Percentiles rank a stretch among this genome's conserved stretches.
Conservation (phyloP, 1,140 invertebrate species). For the Aplysia californica region DNA sequence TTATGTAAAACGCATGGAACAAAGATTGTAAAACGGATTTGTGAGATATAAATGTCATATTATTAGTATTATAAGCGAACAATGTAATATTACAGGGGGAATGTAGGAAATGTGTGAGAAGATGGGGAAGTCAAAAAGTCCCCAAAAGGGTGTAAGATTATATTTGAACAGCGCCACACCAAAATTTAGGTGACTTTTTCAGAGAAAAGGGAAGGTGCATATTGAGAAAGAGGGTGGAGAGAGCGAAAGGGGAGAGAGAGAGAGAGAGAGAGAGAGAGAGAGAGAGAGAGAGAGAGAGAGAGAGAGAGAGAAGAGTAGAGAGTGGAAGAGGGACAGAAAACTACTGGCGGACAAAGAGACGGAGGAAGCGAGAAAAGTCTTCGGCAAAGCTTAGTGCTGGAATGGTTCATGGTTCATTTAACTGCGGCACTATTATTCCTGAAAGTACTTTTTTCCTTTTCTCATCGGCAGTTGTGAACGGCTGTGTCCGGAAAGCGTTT, state of each 20-base stretch:
- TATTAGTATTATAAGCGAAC: no score
- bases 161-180: no score
- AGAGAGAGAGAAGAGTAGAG: not conserved
- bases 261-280: slow-evolving; percentile 3
- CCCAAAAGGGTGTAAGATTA: not conserved
- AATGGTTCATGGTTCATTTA: not conserved
- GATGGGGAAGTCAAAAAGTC: not conserved
- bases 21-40: no score
- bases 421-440: not conserved
- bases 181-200: no score
- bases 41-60: no score
- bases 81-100: not conserved
- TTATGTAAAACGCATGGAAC: no score
- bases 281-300: not conserved
- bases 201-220: not conserved
- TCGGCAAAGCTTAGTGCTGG: not conserved
- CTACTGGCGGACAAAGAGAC: not conserved
- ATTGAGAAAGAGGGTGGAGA: not conserved
- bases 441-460: not conserved
- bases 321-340: not conserved
- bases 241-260: not conserved
- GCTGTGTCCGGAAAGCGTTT: not conserved
- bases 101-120: not conserved
- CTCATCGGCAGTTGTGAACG: not conserved
- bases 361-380: not conserved